phyloP scores from a whole-genome alignment of 2,797 vertebrate species.

The Mallotus villosus region DNA sequence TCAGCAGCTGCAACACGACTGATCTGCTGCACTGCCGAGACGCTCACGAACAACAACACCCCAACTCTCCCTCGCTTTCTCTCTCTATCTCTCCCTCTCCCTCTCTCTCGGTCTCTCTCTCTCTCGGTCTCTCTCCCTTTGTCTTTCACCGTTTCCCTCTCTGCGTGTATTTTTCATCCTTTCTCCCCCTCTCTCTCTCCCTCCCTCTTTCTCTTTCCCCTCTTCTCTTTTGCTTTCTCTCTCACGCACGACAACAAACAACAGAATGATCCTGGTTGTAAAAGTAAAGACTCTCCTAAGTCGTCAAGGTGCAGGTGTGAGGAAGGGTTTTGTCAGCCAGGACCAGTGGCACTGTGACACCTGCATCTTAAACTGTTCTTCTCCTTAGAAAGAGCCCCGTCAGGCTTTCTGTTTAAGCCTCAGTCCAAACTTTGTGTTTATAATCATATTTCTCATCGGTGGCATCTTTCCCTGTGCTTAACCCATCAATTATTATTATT shows the following conservation, averaged over 20 bases:
- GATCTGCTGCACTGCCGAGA: slow-evolving; percentile 3
- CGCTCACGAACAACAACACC: background rate
- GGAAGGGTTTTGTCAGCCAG: background rate
- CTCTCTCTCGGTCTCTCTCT: no score
- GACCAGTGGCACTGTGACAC: background rate
- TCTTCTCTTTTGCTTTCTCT: no score
- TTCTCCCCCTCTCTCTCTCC: background rate
- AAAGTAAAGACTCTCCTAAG: background rate
- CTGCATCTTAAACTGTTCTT: background rate
- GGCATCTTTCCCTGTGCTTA: background rate
- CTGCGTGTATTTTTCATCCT: no score
- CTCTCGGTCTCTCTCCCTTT: background rate
- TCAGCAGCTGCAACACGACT: slow-evolving; percentile 4
- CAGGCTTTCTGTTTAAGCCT: slow-evolving; percentile 3
- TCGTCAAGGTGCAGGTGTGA: slow-evolving; percentile 9
- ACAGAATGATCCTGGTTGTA: background rate
- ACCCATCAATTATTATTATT: background rate
- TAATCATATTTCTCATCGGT: slow-evolving; percentile 48
- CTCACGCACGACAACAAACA: slow-evolving; percentile 5
- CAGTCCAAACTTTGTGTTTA: slow-evolving; percentile 11
- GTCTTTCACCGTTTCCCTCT: background rate
- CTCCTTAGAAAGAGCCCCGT: background rate
- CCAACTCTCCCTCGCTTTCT: no score
- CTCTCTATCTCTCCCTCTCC: no score
- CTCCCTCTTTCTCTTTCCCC: background rate